Evolutionary conservation across 2,113 vertebrate species (phyloP).

Genomic region (Passer domesticus): DNA sequence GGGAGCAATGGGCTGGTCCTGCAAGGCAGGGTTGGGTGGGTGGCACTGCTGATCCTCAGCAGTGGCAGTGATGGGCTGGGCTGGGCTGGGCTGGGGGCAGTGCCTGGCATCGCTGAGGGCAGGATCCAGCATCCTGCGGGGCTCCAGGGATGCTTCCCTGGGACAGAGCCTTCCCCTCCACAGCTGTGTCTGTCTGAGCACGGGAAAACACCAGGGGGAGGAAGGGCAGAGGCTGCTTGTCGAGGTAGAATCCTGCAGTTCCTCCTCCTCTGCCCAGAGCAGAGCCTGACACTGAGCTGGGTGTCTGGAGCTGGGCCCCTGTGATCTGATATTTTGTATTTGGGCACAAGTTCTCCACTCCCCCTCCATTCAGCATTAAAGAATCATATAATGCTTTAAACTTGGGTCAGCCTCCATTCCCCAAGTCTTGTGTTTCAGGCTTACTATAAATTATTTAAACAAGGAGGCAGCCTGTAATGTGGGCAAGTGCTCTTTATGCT

Average conservation of each 20-base stretch:
- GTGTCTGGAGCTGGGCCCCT: background rate
- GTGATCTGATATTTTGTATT: background rate
- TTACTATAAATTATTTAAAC: background rate
- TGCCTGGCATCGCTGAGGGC: background rate
- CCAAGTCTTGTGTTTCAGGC: background rate
- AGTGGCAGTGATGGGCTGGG: too few relatives aligned
- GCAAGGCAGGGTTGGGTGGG: background rate
- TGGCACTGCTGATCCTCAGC: too few relatives aligned
- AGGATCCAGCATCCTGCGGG: background rate
- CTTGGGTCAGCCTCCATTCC: background rate
- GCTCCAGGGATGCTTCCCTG: background rate
- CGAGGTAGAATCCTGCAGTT: accelerated
- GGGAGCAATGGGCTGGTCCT: background rate
- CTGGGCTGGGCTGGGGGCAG: background rate
- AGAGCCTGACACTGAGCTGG: background rate
- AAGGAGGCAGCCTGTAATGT: background rate
- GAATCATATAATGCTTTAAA: background rate
- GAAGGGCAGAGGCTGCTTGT: background rate
- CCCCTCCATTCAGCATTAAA: background rate
- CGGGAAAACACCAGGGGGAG: background rate
- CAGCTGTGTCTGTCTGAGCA: background rate
- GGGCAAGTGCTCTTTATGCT: background rate
- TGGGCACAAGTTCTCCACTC: background rate
- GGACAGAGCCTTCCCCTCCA: background rate
- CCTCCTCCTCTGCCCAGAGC: background rate